Evolutionary conservation across 2,113 vertebrate genomes (phyloP).

Genomic region (Tetrax tetrax): DNA sequence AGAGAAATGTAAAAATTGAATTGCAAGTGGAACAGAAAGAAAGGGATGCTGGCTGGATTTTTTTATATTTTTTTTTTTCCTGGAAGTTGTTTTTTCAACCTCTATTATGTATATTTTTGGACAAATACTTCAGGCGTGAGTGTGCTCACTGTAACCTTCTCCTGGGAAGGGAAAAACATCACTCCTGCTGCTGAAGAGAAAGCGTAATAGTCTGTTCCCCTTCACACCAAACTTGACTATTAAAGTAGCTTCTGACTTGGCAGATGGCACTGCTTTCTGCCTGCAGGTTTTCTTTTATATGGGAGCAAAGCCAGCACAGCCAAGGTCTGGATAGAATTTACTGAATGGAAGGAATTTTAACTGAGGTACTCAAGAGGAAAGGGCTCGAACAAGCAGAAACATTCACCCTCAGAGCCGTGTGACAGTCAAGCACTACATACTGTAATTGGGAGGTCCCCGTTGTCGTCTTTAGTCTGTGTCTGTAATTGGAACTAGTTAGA

Average conservation of each 20-base stretch:
- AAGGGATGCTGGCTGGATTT: background rate
- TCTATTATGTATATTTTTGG: background rate
- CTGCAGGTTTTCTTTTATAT: conserved; percentile 31
- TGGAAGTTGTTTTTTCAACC: background rate
- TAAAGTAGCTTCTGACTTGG: conserved; percentile 45
- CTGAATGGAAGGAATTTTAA: conserved; percentile 54
- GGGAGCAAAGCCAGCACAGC: conserved; percentile 44
- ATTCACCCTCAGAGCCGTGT: background rate
- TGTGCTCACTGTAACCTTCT: background rate
- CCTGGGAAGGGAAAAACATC: background rate
- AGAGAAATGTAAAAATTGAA: background rate
- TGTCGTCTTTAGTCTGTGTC: background rate
- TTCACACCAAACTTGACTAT: conserved; percentile 8
- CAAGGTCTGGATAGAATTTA: conserved; percentile 40
- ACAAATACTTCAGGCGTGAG: background rate
- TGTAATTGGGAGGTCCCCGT: background rate
- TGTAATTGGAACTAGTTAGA: background rate
- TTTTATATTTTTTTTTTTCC: background rate
- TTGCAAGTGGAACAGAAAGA: background rate
- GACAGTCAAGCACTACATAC: background rate
- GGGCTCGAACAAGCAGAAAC: conserved; percentile 14
- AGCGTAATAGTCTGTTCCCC: background rate
- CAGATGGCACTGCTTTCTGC: conserved; percentile 55
- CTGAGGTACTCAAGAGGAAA: conserved; percentile 37
- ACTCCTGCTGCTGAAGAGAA: background rate